Evolutionary conservation across 1,140 invertebrate genomes (phyloP), one percentile per base, ranked within the genome.

Genomic region (Leptinotarsa lineolata): DNA sequence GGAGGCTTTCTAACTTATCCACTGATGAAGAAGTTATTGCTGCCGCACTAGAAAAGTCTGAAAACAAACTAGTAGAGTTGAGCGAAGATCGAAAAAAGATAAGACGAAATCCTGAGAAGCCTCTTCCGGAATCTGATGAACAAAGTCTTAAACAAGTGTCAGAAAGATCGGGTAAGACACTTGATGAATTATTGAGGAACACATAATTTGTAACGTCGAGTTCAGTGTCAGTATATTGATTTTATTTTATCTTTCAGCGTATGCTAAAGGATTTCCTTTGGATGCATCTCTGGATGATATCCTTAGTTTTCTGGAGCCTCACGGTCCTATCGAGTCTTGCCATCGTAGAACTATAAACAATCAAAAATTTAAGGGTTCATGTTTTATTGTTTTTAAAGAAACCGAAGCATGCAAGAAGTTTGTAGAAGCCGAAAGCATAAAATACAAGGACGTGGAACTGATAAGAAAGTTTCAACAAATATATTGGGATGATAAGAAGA

Each of bases 261-360:
- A 98, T 85, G 89, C 91, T 39, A 98, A 98, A 89, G 95, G 95
- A 60, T 98, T 98, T 81, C 92, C 94, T 2, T 84, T 89, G 67
- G 90, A 93, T 21, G 85, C 86, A 0, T 87, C 86, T 11, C 87
- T 98, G 15, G 90, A 94, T 80, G 88, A 91, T 1, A 83, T 97
- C 3, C 86, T 95, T 58, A 88, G 89, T 63, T 97, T 91, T 84
- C 92, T 97, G 77, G 88, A 89, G 70, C 83, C 87, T 39, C 91
- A 88, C 85, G 91, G 93, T 13, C 87, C 90, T 64, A 88, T 93
- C 48, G 93, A 96, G 63, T 93, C 93, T 81, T 86, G 97, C 54
- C 85, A 90, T 79, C 92, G 94, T 89, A 89, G 93, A 76, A 85
- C 88, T 6, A 86, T 86, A 8, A 92, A 93, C 79, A 87, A 88